Base-by-base conservation (phyloP, 2,113 vertebrate genomes). In the Ictalurus furcatus region DNA sequence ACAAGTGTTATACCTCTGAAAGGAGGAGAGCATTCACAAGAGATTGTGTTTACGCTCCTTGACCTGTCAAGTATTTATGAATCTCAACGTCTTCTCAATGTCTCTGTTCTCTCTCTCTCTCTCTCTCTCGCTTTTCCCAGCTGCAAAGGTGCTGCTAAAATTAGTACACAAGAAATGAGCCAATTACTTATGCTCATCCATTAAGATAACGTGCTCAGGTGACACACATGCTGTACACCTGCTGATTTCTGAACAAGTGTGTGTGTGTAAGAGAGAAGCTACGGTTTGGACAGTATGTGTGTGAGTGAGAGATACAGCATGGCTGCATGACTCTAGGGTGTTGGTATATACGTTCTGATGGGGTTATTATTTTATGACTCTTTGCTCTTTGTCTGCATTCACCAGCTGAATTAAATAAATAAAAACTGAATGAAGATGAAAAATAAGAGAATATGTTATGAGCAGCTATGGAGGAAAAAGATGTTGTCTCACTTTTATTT, bases 351-450 rank as follows among this genome's bases (percentile, higher is more conserved):
- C 9, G n/a, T 19, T 54, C 59, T 69, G 25, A 54, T 79, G 48
- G 48, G 28, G 74, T 28, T 78, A n/a, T 94, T 95, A 95, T 95
- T 95, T 95, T 94, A 95, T 94, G 94, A 94, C 93, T 94, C 92
- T 90, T 92, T 95, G 93, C 93, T 93, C 92, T 93, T 92, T 94
- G 94, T 90, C 92, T 92, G 94, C 92, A 94, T 93, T 93, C 92
- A 93, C 92, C 90, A 93, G 91, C 89, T 91, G 93, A 94, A 34
- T 34, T 34, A 34, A 34, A 34, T 34, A 34, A 34, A 95, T 94
- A 93, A 94, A 95, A 94, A 96, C 95, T 95, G 93, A 94, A 96
- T 96, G 95, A 96, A 95, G 95, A 96, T 96, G 65, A 93, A 94
- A 93, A 93, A 94, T 93, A 94, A 91, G 92, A 92, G 85, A 91